These are phyloP conservation scores for Cinclus mexicanus DNA, from an alignment of 2,113 vertebrate genomes.

Conservation along the genomic window DNA sequence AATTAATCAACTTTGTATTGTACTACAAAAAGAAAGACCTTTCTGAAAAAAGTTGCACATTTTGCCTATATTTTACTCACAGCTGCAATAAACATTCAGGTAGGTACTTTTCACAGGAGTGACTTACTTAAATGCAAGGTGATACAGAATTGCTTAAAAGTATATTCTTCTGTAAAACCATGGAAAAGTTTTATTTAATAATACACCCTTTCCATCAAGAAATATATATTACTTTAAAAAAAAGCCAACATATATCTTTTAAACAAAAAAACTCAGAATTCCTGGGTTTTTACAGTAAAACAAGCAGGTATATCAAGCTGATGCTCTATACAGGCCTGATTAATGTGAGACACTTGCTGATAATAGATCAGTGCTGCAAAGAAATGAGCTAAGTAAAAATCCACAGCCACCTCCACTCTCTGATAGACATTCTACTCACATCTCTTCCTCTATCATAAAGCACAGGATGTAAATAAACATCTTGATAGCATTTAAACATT, in stretches of 20 bases:
- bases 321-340: not conserved
- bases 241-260: fast-evolving
- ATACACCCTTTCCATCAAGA: not conserved
- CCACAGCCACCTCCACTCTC: not conserved
- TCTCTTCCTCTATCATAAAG: not conserved
- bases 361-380: not conserved
- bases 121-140: not conserved
- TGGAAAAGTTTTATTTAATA: not conserved
- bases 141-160: not conserved
- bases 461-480: not conserved
- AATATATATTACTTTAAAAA: not conserved
- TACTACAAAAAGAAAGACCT: not conserved
- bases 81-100: not conserved
- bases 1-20: not conserved
- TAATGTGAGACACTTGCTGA: not conserved
- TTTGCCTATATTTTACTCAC: not conserved
- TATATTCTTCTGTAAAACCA: not conserved
- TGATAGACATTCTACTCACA: not conserved
- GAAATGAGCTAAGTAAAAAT: not conserved
- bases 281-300: not conserved
- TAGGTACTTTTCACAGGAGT: not conserved
- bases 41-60: not conserved
- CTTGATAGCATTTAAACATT: not conserved
- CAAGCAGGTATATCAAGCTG: not conserved
- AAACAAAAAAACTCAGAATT: not conserved